These are phyloP conservation scores for Mythimna vitellina DNA, from an alignment of 2,888 invertebrate genomes.

Conservation along the genomic window DNA sequence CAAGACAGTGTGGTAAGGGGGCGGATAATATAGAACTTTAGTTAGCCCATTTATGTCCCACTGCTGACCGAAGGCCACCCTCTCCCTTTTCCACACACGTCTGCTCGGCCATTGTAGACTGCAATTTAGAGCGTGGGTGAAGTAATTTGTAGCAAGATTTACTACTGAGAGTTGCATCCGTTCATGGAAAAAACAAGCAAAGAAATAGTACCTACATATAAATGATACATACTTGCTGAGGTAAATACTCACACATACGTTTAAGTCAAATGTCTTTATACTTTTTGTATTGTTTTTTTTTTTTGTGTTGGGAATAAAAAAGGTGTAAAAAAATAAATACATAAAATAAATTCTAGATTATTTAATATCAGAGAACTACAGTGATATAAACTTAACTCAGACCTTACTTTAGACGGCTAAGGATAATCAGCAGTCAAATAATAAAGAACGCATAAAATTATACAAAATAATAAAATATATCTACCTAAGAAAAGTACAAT, in stretches of 20 bases:
- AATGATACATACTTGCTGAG: neutral
- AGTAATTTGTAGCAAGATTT: slow-evolving; percentile 6
- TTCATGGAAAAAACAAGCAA: neutral
- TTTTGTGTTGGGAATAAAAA: neutral
- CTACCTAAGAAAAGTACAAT: slow-evolving; percentile 52
- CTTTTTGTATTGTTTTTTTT: neutral
- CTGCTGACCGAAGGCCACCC: too few relatives aligned
- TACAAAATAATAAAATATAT: slow-evolving; percentile 47
- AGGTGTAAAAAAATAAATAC: slow-evolving; percentile 24
- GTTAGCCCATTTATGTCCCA: too few relatives aligned
- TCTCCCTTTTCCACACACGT: too few relatives aligned
- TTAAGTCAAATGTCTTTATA: neutral
- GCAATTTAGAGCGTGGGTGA: slow-evolving; percentile 12
- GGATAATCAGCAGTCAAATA: slow-evolving; percentile 40
- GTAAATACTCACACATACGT: neutral
- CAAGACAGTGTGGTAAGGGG: neutral
- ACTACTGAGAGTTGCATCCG: neutral
- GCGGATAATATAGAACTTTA: neutral
- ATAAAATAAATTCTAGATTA: slow-evolving; percentile 33
- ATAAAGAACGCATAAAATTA: slow-evolving; percentile 51
- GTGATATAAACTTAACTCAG: slow-evolving; percentile 67
- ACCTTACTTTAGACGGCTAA: slow-evolving; percentile 61
- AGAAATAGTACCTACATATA: neutral
- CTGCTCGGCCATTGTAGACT: too few relatives aligned
- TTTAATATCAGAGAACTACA: slow-evolving; percentile 64